phyloP scores from a whole-genome alignment of 2,113 vertebrate genomes.

The Noctilio leporinus region DNA sequence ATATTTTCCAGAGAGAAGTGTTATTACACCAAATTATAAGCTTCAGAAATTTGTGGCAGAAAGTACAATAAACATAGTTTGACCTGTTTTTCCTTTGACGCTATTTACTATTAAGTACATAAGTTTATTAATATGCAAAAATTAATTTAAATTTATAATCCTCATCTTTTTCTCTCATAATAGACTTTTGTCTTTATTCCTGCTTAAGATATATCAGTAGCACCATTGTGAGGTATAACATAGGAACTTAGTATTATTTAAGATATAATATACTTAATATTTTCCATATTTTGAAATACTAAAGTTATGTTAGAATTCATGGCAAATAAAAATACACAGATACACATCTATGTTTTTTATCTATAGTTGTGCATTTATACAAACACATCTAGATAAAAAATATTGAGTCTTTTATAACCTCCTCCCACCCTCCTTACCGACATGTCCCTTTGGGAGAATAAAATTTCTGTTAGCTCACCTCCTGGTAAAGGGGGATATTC shows the following conservation, averaged over 20 bases:
- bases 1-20: neutral
- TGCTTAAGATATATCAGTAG: neutral
- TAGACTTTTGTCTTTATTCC: neutral
- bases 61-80: neutral
- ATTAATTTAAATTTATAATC: neutral
- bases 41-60: neutral
- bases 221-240: neutral
- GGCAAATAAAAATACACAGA: neutral
- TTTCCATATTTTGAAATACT: neutral
- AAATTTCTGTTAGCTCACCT: neutral
- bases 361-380: neutral
- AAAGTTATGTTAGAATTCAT: neutral
- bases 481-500: neutral
- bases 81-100: neutral
- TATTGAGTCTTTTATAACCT: neutral
- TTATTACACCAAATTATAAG: neutral
- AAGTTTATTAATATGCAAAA: neutral
- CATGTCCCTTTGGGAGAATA: neutral
- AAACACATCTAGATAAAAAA: neutral
- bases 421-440: neutral
- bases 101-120: neutral
- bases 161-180: neutral
- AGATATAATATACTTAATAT: neutral
- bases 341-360: neutral
- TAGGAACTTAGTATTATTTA: neutral